Conservation (phyloP, 1,140 invertebrate genomes). For the Saccostrea glomerata region DNA sequence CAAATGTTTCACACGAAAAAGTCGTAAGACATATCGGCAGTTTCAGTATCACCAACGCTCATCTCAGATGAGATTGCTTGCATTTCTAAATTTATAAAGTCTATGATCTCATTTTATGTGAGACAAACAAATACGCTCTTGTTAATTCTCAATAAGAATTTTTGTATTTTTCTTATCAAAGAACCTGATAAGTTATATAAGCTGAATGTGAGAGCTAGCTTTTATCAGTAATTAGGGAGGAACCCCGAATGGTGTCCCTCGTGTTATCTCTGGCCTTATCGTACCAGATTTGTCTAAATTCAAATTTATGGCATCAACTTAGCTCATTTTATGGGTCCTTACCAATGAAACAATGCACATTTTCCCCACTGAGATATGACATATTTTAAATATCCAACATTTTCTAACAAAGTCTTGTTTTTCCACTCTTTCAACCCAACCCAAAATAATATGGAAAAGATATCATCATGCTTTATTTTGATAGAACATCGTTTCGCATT, state of each 20-base stretch:
- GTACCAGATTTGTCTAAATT: constrained; percentile 48
- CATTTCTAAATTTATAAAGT: constrained; percentile 38
- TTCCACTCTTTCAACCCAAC: constrained; percentile 43
- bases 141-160: constrained; percentile 47
- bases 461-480: constrained; percentile 53
- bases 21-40: constrained; percentile 24
- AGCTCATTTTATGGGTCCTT: constrained; percentile 35
- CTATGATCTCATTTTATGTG: constrained; percentile 15
- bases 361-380: constrained; percentile 8
- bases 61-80: constrained; percentile 24
- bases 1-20: constrained; percentile 27
- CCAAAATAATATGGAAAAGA: constrained; percentile 59
- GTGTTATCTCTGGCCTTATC: constrained; percentile 50
- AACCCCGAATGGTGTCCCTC: constrained; percentile 52
- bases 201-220: constrained; percentile 41
- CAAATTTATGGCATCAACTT: constrained; percentile 41
- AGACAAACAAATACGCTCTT: constrained; percentile 45
- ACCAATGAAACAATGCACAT: constrained; percentile 35
- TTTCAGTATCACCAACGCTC: background rate
- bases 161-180: constrained; percentile 49
- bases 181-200: constrained; percentile 56
- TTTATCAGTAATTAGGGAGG: constrained; percentile 56
- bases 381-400: constrained; percentile 35
- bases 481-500: constrained; percentile 63
- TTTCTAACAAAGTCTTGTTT: constrained; percentile 47